Evolutionary conservation across 2,888 invertebrate genomes (phyloP), one percentile per base, ranked within the genome.

Genomic region (Sminthurinus aureus): DNA sequence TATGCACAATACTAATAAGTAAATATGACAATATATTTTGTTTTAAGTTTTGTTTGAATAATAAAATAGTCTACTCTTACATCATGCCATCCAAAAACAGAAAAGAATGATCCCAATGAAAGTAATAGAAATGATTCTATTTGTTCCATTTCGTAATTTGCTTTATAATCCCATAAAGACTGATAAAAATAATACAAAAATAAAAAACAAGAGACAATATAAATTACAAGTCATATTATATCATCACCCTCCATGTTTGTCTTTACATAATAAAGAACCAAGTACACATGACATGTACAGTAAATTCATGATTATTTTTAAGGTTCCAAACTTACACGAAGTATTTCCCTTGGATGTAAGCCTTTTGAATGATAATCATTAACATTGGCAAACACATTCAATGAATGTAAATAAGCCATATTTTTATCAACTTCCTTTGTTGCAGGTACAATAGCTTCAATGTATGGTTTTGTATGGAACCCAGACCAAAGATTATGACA

Each of bases 401-500:
- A 69, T 0, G 86, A 85, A 69, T 87, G 86, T 13, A 87, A 78
- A 76, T 85, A 86, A 0, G 87, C 85, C 86, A 88, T 85, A 73
- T 85, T 83, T 38, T 87, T 87, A 69, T 86, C 86, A 26, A 85
- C 84, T 83, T 87, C 87, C 80, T 87, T 86, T 38, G 66, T 64
- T 8, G 26, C 15, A 20, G 66, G 85, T 0, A 85, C 82, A 78
- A 86, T 84, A 11, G 85, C 86, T 26, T 86, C 87, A 1, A 81
- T 85, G 67, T 87, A 87, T 3, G 86, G 85, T 20, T 87, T 84
- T n/a, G 84, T 81, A 20, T 87, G 85, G 26, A 88, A 84, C 73
- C 71, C 84, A 18, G 85, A 85, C 88, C 88, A 88, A 69, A 88
- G 78, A 77, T 88, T 87, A 71, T 87, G 86, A 78, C 88, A 88